A percentile compares a stretch with the other conserved stretches of the same genome.
phyloP scores from a whole-genome alignment of 1,140 invertebrate species.

The Ylistrum balloti region DNA sequence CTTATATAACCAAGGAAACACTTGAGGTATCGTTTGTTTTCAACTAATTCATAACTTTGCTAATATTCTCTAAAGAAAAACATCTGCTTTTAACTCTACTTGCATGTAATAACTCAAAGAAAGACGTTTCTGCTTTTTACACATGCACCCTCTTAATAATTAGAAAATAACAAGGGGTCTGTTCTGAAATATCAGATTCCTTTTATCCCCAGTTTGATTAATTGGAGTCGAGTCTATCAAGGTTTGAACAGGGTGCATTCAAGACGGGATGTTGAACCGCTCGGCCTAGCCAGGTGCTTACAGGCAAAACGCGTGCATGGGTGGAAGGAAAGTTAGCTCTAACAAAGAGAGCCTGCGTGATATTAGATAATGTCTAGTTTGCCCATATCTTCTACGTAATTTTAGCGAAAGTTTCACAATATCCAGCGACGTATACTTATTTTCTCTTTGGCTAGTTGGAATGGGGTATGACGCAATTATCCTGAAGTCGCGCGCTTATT shows the following conservation, averaged over 20 bases:
- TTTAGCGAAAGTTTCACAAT: constrained; percentile 35
- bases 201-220: constrained; percentile 22
- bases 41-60: constrained; percentile 35
- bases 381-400: constrained; percentile 38
- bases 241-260: constrained; percentile 32
- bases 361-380: constrained; percentile 36
- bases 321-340: background rate
- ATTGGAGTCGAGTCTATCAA: constrained; percentile 24
- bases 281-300: constrained; percentile 31
- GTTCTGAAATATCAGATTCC: constrained; percentile 34
- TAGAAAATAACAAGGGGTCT: constrained; percentile 38
- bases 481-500: constrained; percentile 14
- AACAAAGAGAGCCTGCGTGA: constrained; percentile 37
- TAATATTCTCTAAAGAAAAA: constrained; percentile 23
- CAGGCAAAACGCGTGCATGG: constrained; percentile 30
- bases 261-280: constrained; percentile 24
- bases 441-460: constrained; percentile 19
- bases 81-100: constrained; percentile 38
- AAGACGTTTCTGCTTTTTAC: constrained; percentile 38
- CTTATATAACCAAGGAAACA: background rate
- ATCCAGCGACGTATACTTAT: constrained; percentile 28
- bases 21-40: constrained; percentile 38
- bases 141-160: constrained; percentile 30
- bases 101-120: constrained; percentile 34
- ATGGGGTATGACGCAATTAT: constrained; percentile 23